Percentiles rank a stretch among this genome's conserved stretches.
Evolutionary conservation across 2,113 vertebrate species (phyloP).

Genomic region (Octodon degus): DNA sequence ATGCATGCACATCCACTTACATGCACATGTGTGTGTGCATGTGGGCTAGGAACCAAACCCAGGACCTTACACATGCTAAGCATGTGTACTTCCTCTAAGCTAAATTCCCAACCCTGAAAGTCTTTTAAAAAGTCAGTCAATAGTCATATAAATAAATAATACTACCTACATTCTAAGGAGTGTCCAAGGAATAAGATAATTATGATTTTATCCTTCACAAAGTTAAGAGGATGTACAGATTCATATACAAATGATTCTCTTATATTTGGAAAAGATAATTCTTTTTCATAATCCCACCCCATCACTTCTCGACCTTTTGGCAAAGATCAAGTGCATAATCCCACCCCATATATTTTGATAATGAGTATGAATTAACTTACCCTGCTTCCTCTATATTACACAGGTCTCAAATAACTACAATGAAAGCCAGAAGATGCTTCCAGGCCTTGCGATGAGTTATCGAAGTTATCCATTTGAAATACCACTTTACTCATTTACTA

Average conservation of each 20-base stretch:
- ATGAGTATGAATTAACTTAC: background rate
- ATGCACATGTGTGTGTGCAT: too few species aligned
- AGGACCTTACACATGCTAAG: too few species aligned
- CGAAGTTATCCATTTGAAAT: background rate
- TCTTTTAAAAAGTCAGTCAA: background rate
- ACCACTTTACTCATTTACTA: background rate
- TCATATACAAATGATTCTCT: background rate
- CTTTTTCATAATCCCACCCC: background rate
- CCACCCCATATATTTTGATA: background rate
- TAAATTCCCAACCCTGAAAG: background rate
- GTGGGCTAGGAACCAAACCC: too few species aligned
- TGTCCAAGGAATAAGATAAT: background rate
- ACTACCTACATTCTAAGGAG: background rate
- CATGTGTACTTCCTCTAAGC: too few species aligned
- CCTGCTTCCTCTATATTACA: background rate
- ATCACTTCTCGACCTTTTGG: too few species aligned
- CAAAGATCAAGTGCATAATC: background rate
- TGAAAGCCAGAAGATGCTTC: conserved; percentile 13
- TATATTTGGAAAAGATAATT: background rate
- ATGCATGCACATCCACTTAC: too few species aligned
- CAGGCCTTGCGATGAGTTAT: background rate
- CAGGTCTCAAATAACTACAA: background rate
- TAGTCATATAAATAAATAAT: background rate
- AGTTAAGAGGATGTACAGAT: background rate
- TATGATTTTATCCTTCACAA: background rate